Base-by-base conservation (phyloP, 53 echinoderm and acorn worm species). In the Antedon mediterranea region DNA sequence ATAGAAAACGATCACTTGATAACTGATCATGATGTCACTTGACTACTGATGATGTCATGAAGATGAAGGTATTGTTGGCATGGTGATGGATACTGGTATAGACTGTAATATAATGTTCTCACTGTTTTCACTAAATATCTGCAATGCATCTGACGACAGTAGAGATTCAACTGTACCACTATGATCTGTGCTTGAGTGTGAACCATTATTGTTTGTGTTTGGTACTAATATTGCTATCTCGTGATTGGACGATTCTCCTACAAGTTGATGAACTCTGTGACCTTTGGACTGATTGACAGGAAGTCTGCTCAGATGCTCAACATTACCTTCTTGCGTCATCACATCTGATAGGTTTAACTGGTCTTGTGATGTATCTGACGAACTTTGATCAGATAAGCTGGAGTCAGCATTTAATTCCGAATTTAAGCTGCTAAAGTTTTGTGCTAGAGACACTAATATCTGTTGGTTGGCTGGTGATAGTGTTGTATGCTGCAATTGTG, bases 131-230 rank as follows among this genome's bases (percentile, higher is more conserved):
- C 82, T 79, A 32, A 86, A 80, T 13, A 86, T 77, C 29, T 86
- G 86, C 14, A 90, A 75, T 28, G 90, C 84, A 28, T 90, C 90
- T 0, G 90, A 84, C 0, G 84, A 83, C 72, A 90, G 71, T n/a
- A 90, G 79, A 43, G 83, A 84, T 27, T 90, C 90, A 6, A 84
- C 90, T 0, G 90, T 77, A 30, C 57, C 57, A 57, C 14, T 23
- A 57, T 57, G 57, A 57, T 57, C 57, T 2, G 20, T 2, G 20
- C 15, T 18, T 18, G 57, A 57, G 23, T 57, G 57, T 26, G 57
- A 57, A 18, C 57, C 57, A 57, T 57, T 57, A 26, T 57, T 57
- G 23, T 57, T 57, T 57, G 57, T 23, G 23, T 57, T 57, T 8
- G 57, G 57, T 18, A 57, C 57, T 57, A 57, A 23, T 57, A 57